phyloP scores from a whole-genome alignment of 2,888 invertebrate species.

The Ctenicera cuprea region DNA sequence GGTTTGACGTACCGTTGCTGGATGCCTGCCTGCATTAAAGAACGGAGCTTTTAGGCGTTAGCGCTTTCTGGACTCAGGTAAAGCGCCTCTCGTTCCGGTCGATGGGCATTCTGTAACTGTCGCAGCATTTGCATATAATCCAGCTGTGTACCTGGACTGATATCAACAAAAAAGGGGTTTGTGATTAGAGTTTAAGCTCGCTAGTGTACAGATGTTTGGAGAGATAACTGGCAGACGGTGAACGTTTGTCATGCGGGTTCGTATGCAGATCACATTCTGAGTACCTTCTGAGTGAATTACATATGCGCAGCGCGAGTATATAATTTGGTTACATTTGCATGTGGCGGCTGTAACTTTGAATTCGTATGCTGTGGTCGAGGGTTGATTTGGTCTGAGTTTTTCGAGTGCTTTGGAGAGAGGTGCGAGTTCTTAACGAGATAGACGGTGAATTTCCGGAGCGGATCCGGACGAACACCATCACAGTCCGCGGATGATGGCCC shows the following conservation, averaged over 20 bases:
- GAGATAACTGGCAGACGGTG: constrained; percentile 62
- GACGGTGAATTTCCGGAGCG: constrained; percentile 49
- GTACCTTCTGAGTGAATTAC: constrained; percentile 64
- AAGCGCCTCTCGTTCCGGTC: constrained; percentile 56
- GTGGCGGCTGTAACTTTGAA: constrained; percentile 69
- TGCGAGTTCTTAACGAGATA: constrained; percentile 48
- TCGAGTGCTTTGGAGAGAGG: constrained; percentile 47
- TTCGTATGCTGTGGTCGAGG: constrained; percentile 60
- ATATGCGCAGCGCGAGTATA: constrained; percentile 71
- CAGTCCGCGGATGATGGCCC: constrained; percentile 63
- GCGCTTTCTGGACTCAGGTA: constrained; percentile 47
- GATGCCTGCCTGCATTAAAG: neutral
- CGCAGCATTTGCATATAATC: constrained; percentile 57
- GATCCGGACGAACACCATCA: constrained; percentile 42
- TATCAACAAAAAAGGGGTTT: constrained; percentile 60
- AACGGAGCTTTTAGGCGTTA: neutral
- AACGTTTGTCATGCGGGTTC: constrained; percentile 25
- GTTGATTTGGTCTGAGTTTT: constrained; percentile 55
- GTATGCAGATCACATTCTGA: constrained; percentile 54
- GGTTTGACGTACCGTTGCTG: no score
- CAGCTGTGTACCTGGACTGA: constrained; percentile 62
- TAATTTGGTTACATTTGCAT: constrained; percentile 73
- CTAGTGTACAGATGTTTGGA: constrained; percentile 63
- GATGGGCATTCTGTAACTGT: constrained; percentile 63
- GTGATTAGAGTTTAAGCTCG: constrained; percentile 58